phyloP scores from a whole-genome alignment of 2,797 vertebrate genomes.

The Prionace glauca region DNA sequence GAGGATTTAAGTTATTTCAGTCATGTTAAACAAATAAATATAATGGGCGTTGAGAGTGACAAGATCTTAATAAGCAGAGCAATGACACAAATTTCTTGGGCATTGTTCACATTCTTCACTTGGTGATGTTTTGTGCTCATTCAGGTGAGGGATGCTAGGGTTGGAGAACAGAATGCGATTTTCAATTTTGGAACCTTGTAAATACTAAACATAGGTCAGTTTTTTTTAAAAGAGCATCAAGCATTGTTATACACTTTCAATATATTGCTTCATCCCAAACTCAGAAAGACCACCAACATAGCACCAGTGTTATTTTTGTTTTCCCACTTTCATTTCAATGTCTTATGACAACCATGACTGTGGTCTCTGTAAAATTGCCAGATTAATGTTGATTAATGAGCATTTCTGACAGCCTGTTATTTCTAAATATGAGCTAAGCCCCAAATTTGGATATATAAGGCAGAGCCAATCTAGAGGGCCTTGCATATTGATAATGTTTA shows the following conservation, averaged over 20 bases:
- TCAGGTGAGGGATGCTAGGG: background rate
- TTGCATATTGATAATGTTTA: background rate
- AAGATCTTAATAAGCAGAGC: background rate
- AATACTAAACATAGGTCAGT: background rate
- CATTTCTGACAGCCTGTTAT: background rate
- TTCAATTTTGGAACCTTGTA: background rate
- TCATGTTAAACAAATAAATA: background rate
- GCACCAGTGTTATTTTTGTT: background rate
- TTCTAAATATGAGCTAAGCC: background rate
- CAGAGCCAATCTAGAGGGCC: background rate
- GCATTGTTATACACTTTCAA: background rate
- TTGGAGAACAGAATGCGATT: background rate
- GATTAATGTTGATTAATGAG: background rate
- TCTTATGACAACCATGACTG: background rate
- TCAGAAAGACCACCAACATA: background rate
- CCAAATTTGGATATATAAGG: background rate
- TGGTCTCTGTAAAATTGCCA: background rate
- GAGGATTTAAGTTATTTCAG: background rate
- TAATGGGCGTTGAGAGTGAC: background rate
- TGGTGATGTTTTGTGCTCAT: background rate
- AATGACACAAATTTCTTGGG: background rate
- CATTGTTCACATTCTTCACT: background rate
- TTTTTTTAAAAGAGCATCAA: background rate
- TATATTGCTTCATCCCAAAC: background rate
- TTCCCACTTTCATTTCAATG: background rate